Conservation (phyloP, 2,888 invertebrate genomes). For the Himalopsyche kuldschensis region DNA sequence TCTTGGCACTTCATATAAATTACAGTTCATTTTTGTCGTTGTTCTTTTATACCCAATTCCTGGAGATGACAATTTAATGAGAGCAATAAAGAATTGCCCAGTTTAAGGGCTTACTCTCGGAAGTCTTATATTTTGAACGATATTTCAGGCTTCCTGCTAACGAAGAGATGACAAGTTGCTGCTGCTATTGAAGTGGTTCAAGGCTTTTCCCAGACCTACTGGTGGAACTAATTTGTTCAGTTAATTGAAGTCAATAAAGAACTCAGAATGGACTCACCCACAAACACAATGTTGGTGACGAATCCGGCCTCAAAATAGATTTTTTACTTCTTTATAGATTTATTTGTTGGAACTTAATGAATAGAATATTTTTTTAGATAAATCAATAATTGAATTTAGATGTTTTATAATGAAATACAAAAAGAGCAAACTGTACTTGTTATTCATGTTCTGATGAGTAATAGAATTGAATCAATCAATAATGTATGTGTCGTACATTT, state of each 20-base stretch:
- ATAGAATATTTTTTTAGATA: too few species aligned
- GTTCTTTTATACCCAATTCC: constrained; percentile 28
- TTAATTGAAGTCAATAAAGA: not conserved
- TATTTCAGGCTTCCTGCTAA: constrained; percentile 14
- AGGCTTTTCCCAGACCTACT: not conserved
- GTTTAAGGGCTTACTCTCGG: constrained; percentile 17
- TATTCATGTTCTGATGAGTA: too few species aligned
- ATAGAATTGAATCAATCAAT: too few species aligned
- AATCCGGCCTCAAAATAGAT: too few species aligned
- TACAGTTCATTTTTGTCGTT: constrained; percentile 32
- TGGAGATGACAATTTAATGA: constrained; percentile 37
- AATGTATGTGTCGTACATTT: too few species aligned
- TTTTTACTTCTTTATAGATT: too few species aligned
- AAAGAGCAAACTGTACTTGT: too few species aligned
- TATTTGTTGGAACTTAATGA: too few species aligned
- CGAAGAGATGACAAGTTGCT: not conserved
- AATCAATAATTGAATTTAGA: too few species aligned
- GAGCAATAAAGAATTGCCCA: constrained; percentile 32
- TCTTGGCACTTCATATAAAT: constrained; percentile 19
- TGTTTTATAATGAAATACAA: too few species aligned
- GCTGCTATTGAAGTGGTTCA: not conserved
- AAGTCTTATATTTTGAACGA: constrained; percentile 7
- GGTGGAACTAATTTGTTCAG: not conserved
- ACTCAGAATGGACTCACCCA: not conserved
- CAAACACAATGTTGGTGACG: too few species aligned